phyloP scores from a whole-genome alignment of 2,113 vertebrate species.

The Athene noctua region DNA sequence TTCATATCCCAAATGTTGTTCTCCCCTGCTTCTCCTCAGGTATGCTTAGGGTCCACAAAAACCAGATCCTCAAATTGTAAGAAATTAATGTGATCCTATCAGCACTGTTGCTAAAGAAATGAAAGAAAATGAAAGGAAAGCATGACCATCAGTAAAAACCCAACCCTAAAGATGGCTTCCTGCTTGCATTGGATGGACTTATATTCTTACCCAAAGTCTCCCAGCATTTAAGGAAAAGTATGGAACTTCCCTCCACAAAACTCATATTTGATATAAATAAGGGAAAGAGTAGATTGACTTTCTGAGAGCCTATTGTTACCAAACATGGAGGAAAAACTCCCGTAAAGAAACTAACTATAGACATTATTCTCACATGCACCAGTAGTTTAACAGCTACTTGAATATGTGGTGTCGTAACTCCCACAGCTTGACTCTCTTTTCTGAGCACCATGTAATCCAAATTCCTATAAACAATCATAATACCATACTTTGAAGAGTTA shows the following conservation, averaged over 20 bases:
- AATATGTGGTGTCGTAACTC: fast-evolving
- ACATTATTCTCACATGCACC: not conserved
- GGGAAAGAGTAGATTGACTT: not conserved
- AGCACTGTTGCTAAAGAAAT: not conserved
- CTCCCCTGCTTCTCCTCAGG: not conserved
- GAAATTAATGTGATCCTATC: not conserved
- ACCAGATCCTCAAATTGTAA: not conserved
- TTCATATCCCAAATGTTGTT: not conserved
- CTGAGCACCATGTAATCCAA: not conserved
- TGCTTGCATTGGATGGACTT: not conserved
- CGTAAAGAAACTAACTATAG: not conserved
- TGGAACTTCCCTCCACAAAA: not conserved
- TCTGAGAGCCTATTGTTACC: not conserved
- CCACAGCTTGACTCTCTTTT: not conserved
- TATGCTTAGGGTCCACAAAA: not conserved
- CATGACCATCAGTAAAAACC: not conserved
- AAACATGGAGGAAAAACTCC: not conserved
- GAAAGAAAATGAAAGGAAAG: not conserved
- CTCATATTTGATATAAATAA: not conserved
- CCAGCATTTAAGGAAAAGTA: not conserved
- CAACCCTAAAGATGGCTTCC: not conserved
- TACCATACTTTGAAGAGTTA: not conserved
- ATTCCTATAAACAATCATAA: not conserved
- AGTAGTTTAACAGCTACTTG: not conserved
- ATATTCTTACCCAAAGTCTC: not conserved